Percentiles rank a stretch among this genome's conserved stretches.
Conservation (phyloP, 2,888 invertebrate genomes). For the Meteorus colon region DNA sequence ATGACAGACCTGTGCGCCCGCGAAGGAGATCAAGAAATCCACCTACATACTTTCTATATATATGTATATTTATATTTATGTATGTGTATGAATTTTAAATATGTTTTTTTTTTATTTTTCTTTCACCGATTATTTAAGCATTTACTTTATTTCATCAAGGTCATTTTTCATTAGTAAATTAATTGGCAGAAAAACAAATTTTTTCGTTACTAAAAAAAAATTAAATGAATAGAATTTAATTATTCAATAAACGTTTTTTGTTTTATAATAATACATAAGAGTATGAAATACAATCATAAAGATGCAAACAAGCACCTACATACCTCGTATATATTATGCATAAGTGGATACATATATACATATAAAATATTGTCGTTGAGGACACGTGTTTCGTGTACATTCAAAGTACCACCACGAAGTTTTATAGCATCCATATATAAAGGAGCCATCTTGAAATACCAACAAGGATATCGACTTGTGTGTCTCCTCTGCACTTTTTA, state of each 20-base stretch:
- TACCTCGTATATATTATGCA: not conserved
- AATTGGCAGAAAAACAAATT: not conserved
- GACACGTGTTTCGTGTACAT: slow-evolving; percentile 39
- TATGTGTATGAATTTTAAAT: not conserved
- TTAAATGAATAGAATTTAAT: not conserved
- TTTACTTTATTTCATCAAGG: not conserved
- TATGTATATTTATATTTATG: not conserved
- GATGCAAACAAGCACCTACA: slow-evolving; percentile 2
- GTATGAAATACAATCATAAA: not conserved
- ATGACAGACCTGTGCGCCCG: not conserved
- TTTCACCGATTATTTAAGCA: not conserved
- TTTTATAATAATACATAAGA: slow-evolving; percentile 1
- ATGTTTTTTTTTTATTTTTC: not conserved
- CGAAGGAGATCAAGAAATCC: slow-evolving; percentile 19
- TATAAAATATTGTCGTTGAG: slow-evolving; percentile 15
- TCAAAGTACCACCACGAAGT: slow-evolving; percentile 23
- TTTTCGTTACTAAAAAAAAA: not conserved
- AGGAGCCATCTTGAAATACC: slow-evolving; percentile 51
- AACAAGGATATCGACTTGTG: slow-evolving; percentile 48
- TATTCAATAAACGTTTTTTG: not conserved
- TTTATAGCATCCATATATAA: slow-evolving; percentile 28
- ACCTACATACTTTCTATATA: slow-evolving; percentile 13
- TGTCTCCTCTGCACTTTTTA: slow-evolving; percentile 10
- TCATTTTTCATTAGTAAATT: not conserved
- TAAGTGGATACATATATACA: not conserved